These are phyloP conservation scores for Cantharis rufa DNA, from an alignment of 2,888 invertebrate species.

Conservation along the genomic window DNA sequence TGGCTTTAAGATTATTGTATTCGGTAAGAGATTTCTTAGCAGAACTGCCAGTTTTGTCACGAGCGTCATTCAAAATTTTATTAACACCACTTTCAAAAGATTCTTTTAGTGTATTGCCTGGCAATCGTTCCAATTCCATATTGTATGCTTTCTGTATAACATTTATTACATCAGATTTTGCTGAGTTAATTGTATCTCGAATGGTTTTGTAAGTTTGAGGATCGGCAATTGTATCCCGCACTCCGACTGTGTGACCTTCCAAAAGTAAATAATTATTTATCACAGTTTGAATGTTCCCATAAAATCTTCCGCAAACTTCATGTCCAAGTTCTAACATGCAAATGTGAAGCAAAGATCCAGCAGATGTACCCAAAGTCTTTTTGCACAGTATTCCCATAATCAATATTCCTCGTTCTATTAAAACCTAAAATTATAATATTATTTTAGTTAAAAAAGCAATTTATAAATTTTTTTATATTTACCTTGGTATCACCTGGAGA, in stretches of 20 bases:
- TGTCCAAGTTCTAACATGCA: slow-evolving; percentile 96
- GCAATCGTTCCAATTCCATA: slow-evolving; percentile 97
- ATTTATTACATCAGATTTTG: slow-evolving; percentile 99
- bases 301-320: slow-evolving; percentile 92
- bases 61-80: slow-evolving; percentile 98
- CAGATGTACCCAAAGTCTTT: slow-evolving; percentile 94
- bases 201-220: slow-evolving; percentile 97
- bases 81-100: slow-evolving; percentile 99
- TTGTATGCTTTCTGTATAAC: slow-evolving; percentile 99
- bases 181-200: slow-evolving; percentile 96
- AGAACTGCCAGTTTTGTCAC: slow-evolving; percentile 99
- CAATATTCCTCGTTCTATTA: slow-evolving; percentile 97
- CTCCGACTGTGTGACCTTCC: slow-evolving; percentile 96
- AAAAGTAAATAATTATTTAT: slow-evolving; percentile 97
- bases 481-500: slow-evolving; percentile 99
- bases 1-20: slow-evolving; percentile 98
- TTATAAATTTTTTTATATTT: slow-evolving; percentile 25
- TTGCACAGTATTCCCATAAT: slow-evolving; percentile 99
- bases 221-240: slow-evolving; percentile 99
- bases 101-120: slow-evolving; percentile 97
- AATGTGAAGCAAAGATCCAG: slow-evolving; percentile 95
- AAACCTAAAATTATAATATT: slow-evolving; percentile 61
- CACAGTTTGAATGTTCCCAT: slow-evolving; percentile 98
- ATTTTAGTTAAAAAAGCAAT: background rate
- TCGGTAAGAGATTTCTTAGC: slow-evolving; percentile 99